These are phyloP conservation scores for Jaculus jaculus DNA, from an alignment of 2,113 vertebrate genomes.

Conservation along the genomic window DNA sequence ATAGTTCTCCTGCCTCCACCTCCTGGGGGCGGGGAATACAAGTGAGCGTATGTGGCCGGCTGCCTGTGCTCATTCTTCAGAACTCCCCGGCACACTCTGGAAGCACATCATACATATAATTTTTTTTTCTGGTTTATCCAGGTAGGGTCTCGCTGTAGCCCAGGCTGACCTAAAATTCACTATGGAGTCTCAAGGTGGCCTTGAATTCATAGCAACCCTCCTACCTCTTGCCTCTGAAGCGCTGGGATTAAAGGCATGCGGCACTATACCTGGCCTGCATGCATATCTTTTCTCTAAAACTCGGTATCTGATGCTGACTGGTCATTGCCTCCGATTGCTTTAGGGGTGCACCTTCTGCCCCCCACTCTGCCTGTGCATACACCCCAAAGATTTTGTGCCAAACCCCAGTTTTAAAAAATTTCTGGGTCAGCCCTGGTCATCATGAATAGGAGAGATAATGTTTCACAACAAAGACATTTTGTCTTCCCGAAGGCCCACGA, in stretches of 20 bases:
- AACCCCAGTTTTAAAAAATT: neutral
- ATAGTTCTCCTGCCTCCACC: no score
- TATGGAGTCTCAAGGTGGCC: no score
- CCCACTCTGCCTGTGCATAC: rapidly evolving
- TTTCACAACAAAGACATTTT: neutral
- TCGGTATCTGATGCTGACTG: neutral
- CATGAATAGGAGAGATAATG: rapidly evolving
- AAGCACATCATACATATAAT: neutral
- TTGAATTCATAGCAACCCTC: no score
- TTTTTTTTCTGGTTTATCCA: no score
- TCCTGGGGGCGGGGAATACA: neutral
- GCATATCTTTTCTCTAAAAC: neutral
- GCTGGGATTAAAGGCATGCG: no score
- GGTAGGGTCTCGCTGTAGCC: no score
- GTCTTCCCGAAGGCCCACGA: neutral
- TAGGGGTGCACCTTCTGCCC: neutral
- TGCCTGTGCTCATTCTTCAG: neutral
- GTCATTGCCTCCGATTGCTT: neutral
- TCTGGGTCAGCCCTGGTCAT: neutral
- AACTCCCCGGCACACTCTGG: neutral
- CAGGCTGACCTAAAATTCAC: no score
- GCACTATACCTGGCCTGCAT: neutral
- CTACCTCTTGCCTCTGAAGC: no score
- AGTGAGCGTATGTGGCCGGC: rapidly evolving
- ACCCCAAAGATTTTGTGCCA: neutral